These are phyloP conservation scores for Clinocottus analis DNA, from an alignment of 2,113 vertebrate genomes.

Conservation along the genomic window DNA sequence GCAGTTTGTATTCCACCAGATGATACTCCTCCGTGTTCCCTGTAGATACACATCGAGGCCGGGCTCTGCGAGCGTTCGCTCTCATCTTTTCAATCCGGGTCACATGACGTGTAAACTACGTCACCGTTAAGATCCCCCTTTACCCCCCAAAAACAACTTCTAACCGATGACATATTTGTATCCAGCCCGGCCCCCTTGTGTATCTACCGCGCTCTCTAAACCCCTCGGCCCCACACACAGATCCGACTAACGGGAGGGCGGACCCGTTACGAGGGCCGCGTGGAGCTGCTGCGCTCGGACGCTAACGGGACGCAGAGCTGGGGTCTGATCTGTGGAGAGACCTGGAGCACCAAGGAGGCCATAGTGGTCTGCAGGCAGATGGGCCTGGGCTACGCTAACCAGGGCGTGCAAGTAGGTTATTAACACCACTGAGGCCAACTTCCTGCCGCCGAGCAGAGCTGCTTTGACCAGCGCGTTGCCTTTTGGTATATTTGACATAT, in stretches of 20 bases:
- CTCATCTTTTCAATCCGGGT: neutral
- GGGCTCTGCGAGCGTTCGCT: neutral
- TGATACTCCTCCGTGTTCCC: conserved; percentile 8
- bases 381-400: conserved; percentile 94
- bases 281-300: conserved; percentile 86
- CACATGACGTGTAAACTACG: neutral
- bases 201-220: conserved; percentile 54
- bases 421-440: conserved; percentile 45
- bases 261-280: conserved; percentile 91
- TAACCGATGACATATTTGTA: neutral
- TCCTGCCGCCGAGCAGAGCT: conserved; percentile 23
- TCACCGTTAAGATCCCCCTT: neutral
- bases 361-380: conserved; percentile 95
- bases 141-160: neutral
- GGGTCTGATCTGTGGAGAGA: conserved; percentile 95
- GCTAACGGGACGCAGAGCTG: conserved; percentile 83
- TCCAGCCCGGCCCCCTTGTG: conserved; percentile 12
- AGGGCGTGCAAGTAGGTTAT: conserved; percentile 92
- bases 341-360: conserved; percentile 92
- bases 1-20: conserved; percentile 21
- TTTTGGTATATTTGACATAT: conserved; percentile 28
- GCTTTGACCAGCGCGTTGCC: neutral
- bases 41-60: conserved; percentile 43
- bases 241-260: conserved; percentile 93
- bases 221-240: conserved; percentile 79